Evolutionary conservation across 2,888 invertebrate genomes (phyloP).

Genomic region (Hoplodrina blanda): DNA sequence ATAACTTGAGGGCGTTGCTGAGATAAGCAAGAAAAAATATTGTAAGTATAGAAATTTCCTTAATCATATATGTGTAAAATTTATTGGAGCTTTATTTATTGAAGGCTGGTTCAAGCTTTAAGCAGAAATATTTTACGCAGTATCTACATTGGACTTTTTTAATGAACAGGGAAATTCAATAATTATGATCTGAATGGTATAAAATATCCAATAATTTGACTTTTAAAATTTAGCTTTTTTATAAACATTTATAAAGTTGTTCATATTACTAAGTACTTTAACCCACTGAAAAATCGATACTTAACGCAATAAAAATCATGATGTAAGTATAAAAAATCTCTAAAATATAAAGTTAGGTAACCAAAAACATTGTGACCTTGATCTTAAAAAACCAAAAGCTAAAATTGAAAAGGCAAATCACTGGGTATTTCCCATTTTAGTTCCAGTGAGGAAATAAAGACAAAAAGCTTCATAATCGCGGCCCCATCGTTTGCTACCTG

Average conservation of each 20-base stretch:
- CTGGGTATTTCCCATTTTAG: conserved; percentile 66
- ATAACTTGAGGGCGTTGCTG: conserved; percentile 64
- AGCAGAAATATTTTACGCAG: background rate
- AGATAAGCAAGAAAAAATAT: conserved; percentile 65
- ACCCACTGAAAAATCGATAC: no score
- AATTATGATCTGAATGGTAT: no score
- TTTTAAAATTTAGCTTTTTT: no score
- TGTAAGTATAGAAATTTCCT: conserved; percentile 50
- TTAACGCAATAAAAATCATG: no score
- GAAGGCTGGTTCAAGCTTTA: background rate
- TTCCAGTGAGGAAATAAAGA: conserved; percentile 81
- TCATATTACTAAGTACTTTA: no score
- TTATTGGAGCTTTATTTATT: conserved; percentile 39
- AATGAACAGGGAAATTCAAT: background rate
- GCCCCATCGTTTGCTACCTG: conserved; percentile 77
- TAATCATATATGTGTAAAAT: conserved; percentile 46
- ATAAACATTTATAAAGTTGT: no score
- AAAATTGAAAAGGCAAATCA: conserved; percentile 58
- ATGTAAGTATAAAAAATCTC: background rate
- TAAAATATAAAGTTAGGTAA: background rate
- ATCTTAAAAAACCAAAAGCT: conserved; percentile 24
- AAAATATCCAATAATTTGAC: no score
- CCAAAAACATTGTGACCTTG: conserved; percentile 27
- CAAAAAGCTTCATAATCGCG: conserved; percentile 79
- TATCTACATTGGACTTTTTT: background rate